phyloP scores from a whole-genome alignment of 64 coral and sea anemone genomes.

The Acropora yongei region DNA sequence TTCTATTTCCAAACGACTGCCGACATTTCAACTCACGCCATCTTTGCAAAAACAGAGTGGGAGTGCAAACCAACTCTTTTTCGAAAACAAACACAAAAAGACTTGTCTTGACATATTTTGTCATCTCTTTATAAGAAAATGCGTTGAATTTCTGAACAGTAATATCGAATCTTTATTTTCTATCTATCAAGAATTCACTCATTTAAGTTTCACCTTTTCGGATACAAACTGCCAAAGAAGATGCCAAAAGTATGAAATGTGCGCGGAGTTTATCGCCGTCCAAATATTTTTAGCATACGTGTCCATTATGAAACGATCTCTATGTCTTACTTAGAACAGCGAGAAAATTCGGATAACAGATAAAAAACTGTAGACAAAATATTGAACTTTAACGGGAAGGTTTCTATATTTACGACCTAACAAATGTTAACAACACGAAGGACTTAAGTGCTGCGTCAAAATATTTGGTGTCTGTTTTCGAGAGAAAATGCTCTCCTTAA shows the following conservation, averaged over 20 bases:
- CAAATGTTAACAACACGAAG: background rate
- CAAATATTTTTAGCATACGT: too few relatives aligned
- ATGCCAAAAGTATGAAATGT: too few relatives aligned
- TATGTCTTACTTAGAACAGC: too few relatives aligned
- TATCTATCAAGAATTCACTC: too few relatives aligned
- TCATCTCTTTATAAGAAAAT: slow-evolving; percentile 71
- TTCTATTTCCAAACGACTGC: background rate
- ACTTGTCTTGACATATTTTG: slow-evolving; percentile 65
- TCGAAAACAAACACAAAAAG: slow-evolving; percentile 75
- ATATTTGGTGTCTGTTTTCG: slow-evolving; percentile 49
- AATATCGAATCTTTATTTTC: background rate
- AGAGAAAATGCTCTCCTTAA: slow-evolving; percentile 59
- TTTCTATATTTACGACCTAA: background rate
- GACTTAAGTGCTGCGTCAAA: slow-evolving; percentile 31
- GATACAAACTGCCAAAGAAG: too few relatives aligned
- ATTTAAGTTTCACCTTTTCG: too few relatives aligned
- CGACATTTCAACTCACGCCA: too few relatives aligned
- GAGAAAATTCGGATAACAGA: too few relatives aligned
- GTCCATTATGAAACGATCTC: too few relatives aligned
- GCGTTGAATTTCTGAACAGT: slow-evolving; percentile 39
- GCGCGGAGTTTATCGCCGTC: too few relatives aligned
- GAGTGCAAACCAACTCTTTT: slow-evolving; percentile 45
- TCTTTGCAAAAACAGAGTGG: background rate
- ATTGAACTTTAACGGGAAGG: too few relatives aligned
- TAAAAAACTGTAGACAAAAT: too few relatives aligned